phyloP scores from a whole-genome alignment of 2,113 vertebrate species.

The Embiotoca jacksoni region DNA sequence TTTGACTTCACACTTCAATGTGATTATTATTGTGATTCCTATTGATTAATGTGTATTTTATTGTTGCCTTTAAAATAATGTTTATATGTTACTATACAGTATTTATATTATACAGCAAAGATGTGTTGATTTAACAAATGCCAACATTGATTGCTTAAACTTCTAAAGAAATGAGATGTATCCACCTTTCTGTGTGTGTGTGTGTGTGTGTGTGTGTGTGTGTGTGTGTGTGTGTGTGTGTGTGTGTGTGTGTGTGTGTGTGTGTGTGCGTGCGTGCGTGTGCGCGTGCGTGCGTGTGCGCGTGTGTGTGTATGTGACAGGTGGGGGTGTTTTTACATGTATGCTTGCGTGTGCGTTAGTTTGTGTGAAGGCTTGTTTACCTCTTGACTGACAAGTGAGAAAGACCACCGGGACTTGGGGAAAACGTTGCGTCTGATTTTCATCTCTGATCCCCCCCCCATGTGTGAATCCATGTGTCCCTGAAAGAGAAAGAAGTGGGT shows the following conservation, averaged over 20 bases:
- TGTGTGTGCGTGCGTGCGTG: slow-evolving; percentile 10
- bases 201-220: slow-evolving; percentile 18
- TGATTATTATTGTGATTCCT: background rate
- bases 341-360: slow-evolving; percentile 4
- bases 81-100: background rate
- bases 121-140: slow-evolving; percentile 4
- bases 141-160: slow-evolving; percentile 14
- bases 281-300: background rate
- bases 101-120: background rate
- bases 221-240: background rate
- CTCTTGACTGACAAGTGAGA: slow-evolving; percentile 63
- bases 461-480: slow-evolving; percentile 66
- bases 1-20: background rate
- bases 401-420: slow-evolving; percentile 54
- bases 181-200: slow-evolving; percentile 26
- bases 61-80: background rate
- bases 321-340: slow-evolving; percentile 15
- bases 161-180: slow-evolving; percentile 32
- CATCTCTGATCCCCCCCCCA: slow-evolving; percentile 22
- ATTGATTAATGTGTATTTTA: slow-evolving; percentile 3
- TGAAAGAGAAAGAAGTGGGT: slow-evolving; percentile 57
- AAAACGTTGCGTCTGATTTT: slow-evolving; percentile 28
- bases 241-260: slow-evolving; percentile 32
- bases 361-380: slow-evolving; percentile 60
- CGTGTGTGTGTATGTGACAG: slow-evolving; percentile 10